Base-by-base conservation (phyloP, 2,797 vertebrate species). In the Xenopus petersii region DNA sequence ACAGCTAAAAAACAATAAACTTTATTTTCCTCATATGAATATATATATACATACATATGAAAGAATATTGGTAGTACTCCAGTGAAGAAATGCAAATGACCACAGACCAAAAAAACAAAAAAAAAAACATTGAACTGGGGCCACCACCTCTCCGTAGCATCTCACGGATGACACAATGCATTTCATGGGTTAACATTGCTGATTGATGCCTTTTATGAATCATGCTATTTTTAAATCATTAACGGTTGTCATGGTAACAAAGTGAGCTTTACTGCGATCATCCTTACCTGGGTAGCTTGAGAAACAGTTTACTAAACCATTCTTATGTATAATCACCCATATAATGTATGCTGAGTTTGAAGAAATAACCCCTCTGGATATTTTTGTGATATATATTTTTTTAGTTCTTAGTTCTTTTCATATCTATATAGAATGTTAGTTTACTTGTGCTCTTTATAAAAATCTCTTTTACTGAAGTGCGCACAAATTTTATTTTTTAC, bases 181-280 rank as follows among this genome's bases (percentile, higher is more conserved):
- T 24, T 60, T 60, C 9, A 1, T 24, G 12, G 58, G 58, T 60
- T 60, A 60, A 11, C 1, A 26, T 60, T 60, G 17, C 10, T 58
- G 59, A 70, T 74, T 42, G 54, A 79, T 70, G 66, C 59, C 59
- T 51, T 59, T 60, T 70, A 24, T 17, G 42, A 70, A 16, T 33
- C 47, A 66, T 46, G 47, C 26, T 54, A 73, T 59, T 74, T 74
- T 64, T 78, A 73, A 48, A 73, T 73, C 65, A 24, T 26, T 30
- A 51, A 78, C 69, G 65, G 77, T 79, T 79, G 58, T 71, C 71
- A 13, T 74, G 71, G 77, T 70, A 79, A 79, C 71, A 46, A 54
- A 21, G 48, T n/a, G 16, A 42, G 15, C 8, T 42, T 64, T 64
- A 13, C 3, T 64, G 3, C 30, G 33, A 70, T 56, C 56, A 75